Percentiles rank a stretch among this genome's conserved stretches.
phyloP scores from a whole-genome alignment of 2,113 vertebrate species.

The Macquaria ambigua region DNA sequence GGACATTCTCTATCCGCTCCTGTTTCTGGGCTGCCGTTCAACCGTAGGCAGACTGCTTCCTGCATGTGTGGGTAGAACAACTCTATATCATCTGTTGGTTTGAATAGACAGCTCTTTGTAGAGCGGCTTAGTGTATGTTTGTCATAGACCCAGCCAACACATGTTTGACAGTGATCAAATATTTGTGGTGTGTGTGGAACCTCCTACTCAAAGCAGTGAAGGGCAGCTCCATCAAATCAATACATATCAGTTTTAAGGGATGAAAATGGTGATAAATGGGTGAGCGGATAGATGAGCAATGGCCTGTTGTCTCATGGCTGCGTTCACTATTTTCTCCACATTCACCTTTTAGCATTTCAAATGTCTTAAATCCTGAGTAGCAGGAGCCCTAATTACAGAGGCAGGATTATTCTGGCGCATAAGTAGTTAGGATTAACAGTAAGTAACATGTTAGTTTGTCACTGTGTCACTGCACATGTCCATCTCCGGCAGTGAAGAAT shows the following conservation, averaged over 20 bases:
- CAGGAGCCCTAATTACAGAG: slow-evolving; percentile 50
- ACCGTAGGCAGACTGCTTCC: slow-evolving; percentile 75
- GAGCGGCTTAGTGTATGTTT: slow-evolving; percentile 68
- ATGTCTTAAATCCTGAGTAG: slow-evolving; percentile 60
- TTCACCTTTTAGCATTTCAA: slow-evolving; percentile 44
- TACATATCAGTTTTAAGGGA: slow-evolving; percentile 66
- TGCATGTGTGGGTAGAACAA: slow-evolving; percentile 75
- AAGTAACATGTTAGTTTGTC: slow-evolving; percentile 60
- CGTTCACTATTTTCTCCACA: slow-evolving; percentile 10
- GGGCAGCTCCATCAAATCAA: slow-evolving; percentile 69
- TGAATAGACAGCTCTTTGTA: slow-evolving; percentile 71
- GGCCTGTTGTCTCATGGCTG: slow-evolving; percentile 37
- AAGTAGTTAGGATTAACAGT: slow-evolving; percentile 61
- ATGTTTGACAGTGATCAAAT: slow-evolving; percentile 81
- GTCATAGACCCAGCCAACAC: slow-evolving; percentile 68
- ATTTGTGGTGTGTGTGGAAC: slow-evolving; percentile 66
- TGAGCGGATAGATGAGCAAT: slow-evolving; percentile 54
- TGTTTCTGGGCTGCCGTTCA: slow-evolving; percentile 77
- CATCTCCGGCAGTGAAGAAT: slow-evolving; percentile 56
- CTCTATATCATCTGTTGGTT: slow-evolving; percentile 74
- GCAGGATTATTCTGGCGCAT: slow-evolving; percentile 46
- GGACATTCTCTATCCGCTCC: slow-evolving; percentile 65
- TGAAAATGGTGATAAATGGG: slow-evolving; percentile 75
- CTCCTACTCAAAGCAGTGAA: slow-evolving; percentile 69
- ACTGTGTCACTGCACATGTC: slow-evolving; percentile 64